phyloP scores from a whole-genome alignment of 2,797 vertebrate genomes.

The Cynopterus sphinx region DNA sequence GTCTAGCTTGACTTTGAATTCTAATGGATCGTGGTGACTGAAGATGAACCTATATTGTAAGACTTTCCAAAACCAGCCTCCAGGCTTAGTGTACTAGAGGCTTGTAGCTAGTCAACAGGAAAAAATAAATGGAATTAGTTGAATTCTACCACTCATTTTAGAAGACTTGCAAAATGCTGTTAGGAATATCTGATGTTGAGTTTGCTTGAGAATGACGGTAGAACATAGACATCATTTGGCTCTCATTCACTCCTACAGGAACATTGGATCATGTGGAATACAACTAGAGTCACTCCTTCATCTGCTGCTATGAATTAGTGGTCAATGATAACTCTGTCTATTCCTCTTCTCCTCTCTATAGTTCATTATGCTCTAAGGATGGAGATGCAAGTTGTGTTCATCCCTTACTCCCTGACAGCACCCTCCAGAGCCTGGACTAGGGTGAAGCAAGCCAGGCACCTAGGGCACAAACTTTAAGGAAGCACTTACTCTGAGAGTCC shows the following conservation, averaged over 20 bases:
- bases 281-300: not conserved
- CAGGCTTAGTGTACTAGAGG: not conserved
- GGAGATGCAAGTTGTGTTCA: not conserved
- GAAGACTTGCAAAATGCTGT: not conserved
- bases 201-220: not conserved
- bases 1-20: slow-evolving; percentile 6
- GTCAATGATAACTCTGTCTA: not conserved
- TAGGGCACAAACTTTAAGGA: not conserved
- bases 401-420: not conserved
- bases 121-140: not conserved
- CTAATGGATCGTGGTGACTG: not conserved
- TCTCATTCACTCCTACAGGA: not conserved
- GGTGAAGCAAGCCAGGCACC: not conserved
- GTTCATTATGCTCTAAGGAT: not conserved
- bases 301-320: no score
- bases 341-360: not conserved
- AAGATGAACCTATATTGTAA: not conserved
- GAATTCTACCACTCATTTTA: not conserved
- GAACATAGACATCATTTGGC: rapidly evolving
- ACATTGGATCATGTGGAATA: not conserved
- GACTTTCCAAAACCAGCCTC: not conserved
- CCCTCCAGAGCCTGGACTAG: not conserved
- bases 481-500: not conserved
- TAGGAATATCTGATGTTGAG: not conserved
- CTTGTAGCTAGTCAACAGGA: not conserved